A percentile compares a stretch with the other conserved stretches of the same genome.
phyloP scores from a whole-genome alignment of 2,113 vertebrate genomes.

The Gallinago jamesoni region DNA sequence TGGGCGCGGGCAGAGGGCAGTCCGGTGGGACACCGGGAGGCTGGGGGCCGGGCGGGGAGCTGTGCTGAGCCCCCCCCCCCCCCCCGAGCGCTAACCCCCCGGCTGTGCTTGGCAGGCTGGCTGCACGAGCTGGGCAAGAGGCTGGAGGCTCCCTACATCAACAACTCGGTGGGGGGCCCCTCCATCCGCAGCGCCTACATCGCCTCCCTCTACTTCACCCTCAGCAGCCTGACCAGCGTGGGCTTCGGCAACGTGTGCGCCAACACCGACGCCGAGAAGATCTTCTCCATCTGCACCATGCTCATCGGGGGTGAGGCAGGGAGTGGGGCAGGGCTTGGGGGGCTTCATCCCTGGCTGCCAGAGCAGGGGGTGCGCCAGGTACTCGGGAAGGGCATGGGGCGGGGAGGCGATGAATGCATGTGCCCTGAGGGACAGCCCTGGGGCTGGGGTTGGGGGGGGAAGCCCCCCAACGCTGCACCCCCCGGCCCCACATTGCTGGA shows the following conservation, averaged over 20 bases:
- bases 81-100: background rate
- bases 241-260: slow-evolving; percentile 96
- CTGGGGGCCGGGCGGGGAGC: accelerated
- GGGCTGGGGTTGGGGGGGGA: background rate
- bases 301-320: slow-evolving; percentile 90
- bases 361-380: background rate
- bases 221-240: slow-evolving; percentile 96
- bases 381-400: background rate
- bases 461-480: accelerated
- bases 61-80: too few relatives aligned
- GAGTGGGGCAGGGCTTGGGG: background rate
- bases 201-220: slow-evolving; percentile 95
- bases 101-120: slow-evolving; percentile 82
- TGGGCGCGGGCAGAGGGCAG: background rate
- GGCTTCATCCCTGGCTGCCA: background rate
- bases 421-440: background rate
- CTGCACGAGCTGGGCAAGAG: slow-evolving; percentile 93
- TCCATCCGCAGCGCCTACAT: slow-evolving; percentile 92
- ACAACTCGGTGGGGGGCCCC: slow-evolving; percentile 87
- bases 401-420: accelerated
- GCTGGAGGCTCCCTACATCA: slow-evolving; percentile 89
- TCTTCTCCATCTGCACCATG: slow-evolving; percentile 98
- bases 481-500: accelerated
- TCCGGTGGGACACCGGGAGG: background rate
- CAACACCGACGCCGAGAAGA: slow-evolving; percentile 94